These are phyloP conservation scores for Drosophila takahashii DNA, from an alignment of 1,140 invertebrate species.

Conservation along the genomic window DNA sequence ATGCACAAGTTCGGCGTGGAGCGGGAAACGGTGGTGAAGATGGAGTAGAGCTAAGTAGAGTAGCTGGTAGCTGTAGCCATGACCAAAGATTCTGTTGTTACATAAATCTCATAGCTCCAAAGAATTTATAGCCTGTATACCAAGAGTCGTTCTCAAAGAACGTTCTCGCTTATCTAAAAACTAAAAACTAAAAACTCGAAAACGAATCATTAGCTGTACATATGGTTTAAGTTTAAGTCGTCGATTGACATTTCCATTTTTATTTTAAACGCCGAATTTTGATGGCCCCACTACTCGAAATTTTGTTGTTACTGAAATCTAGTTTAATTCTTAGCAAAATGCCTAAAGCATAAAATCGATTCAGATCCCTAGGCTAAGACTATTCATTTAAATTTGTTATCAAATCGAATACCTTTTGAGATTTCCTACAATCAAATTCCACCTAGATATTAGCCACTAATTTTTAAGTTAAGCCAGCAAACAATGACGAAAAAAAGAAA, in stretches of 20 bases:
- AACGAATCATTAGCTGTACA: slow-evolving; percentile 52
- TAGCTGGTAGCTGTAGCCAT: slow-evolving; percentile 3
- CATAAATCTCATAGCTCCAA: slow-evolving; percentile 77
- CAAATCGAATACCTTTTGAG: slow-evolving; percentile 64
- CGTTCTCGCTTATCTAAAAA: slow-evolving; percentile 8
- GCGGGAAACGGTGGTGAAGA: slow-evolving; percentile 78
- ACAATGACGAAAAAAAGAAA: slow-evolving; percentile 25
- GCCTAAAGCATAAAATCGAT: slow-evolving; percentile 24
- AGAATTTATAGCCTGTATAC: slow-evolving; percentile 65
- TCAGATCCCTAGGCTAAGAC: slow-evolving; percentile 34
- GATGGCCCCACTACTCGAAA: slow-evolving; percentile 57
- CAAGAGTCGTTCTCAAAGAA: slow-evolving; percentile 69
- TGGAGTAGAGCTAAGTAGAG: slow-evolving; percentile 52
- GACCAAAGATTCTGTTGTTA: slow-evolving; percentile 77
- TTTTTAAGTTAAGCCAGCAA: slow-evolving; percentile 28
- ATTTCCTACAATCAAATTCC: slow-evolving; percentile 68
- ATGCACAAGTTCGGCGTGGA: slow-evolving; percentile 73
- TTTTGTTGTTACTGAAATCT: slow-evolving; percentile 57
- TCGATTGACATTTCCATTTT: slow-evolving; percentile 54
- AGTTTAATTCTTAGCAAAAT: slow-evolving; percentile 74
- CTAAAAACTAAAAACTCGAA: background rate
- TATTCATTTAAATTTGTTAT: slow-evolving; percentile 40
- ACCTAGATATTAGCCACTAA: slow-evolving; percentile 39
- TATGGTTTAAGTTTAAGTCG: slow-evolving; percentile 52
- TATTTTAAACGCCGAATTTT: slow-evolving; percentile 15